phyloP scores from a whole-genome alignment of 2,113 vertebrate genomes.

The Takifugu flavidus region DNA sequence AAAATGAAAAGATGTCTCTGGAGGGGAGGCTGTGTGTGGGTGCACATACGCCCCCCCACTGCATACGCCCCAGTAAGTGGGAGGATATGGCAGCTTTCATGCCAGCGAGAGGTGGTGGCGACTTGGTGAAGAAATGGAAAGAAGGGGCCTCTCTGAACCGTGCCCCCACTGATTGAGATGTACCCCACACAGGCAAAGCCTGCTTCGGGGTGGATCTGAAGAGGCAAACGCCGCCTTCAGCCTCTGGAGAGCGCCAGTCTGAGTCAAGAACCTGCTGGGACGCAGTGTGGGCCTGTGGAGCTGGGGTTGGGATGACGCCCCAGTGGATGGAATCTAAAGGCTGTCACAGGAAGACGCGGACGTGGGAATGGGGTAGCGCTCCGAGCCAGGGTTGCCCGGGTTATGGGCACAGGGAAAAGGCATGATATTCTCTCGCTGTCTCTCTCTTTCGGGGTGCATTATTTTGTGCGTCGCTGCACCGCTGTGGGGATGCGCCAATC shows the following conservation, averaged over 20 bases:
- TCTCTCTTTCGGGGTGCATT: conserved; percentile 34
- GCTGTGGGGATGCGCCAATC: conserved; percentile 53
- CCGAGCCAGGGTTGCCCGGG: conserved; percentile 81
- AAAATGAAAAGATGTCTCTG: conserved; percentile 57
- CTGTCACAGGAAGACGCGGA: conserved; percentile 42
- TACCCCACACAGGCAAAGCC: conserved; percentile 76
- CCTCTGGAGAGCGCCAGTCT: conserved; percentile 68
- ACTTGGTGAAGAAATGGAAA: conserved; percentile 43
- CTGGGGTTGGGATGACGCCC: conserved; percentile 73
- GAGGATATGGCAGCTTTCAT: conserved; percentile 41
- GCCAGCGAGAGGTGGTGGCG: conserved; percentile 50
- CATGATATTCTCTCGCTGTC: conserved; percentile 60
- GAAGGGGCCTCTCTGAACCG: conserved; percentile 52
- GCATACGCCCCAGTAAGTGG: conserved; percentile 43
- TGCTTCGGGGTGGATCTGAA: conserved; percentile 24
- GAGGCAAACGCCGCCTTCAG: conserved; percentile 45
- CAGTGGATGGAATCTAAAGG: conserved; percentile 80
- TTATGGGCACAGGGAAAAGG: conserved; percentile 71
- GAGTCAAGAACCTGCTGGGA: conserved; percentile 76
- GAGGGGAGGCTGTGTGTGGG: conserved; percentile 2
- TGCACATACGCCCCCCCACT: conserved; percentile 12
- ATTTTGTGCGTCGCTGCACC: conserved; percentile 50
- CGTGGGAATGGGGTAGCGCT: conserved; percentile 51
- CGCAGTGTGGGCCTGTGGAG: conserved; percentile 42
- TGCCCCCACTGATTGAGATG: conserved; percentile 90